phyloP scores from a whole-genome alignment of 2,888 invertebrate genomes.

The Erannis defoliaria region DNA sequence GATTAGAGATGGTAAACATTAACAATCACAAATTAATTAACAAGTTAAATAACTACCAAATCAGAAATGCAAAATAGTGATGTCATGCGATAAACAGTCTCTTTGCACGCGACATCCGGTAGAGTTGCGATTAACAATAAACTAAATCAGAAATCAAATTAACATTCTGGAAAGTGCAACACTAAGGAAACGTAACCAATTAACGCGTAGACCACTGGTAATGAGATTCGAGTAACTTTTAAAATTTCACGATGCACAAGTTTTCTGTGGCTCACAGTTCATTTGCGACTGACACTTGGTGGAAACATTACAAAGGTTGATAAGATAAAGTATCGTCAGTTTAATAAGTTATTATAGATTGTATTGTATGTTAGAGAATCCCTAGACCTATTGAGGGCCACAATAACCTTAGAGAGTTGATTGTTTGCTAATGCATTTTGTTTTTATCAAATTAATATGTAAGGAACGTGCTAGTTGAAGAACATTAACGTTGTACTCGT shows the following conservation, averaged over 20 bases:
- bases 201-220: slow-evolving; percentile 34
- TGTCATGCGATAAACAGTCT: slow-evolving; percentile 55
- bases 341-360: slow-evolving; percentile 69
- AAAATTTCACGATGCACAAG: slow-evolving; percentile 40
- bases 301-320: slow-evolving; percentile 68
- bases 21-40: slow-evolving; percentile 31
- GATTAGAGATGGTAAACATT: slow-evolving; percentile 9
- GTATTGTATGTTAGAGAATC: slow-evolving; percentile 50
- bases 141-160: slow-evolving; percentile 44
- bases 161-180: slow-evolving; percentile 41
- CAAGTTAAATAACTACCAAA: slow-evolving; percentile 48
- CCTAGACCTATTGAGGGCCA: slow-evolving; percentile 50
- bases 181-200: slow-evolving; percentile 53
- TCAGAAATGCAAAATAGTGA: slow-evolving; percentile 52
- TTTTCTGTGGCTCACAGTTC: slow-evolving; percentile 47
- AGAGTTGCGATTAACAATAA: slow-evolving; percentile 44
- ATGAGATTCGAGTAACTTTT: slow-evolving; percentile 32
- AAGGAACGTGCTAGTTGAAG: slow-evolving; percentile 50
- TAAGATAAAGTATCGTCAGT: slow-evolving; percentile 75
- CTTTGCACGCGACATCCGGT: slow-evolving; percentile 57
- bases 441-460: slow-evolving; percentile 52
- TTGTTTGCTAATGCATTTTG: slow-evolving; percentile 59
- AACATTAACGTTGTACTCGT: slow-evolving; percentile 35
- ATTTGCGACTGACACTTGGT: slow-evolving; percentile 57
- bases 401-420: slow-evolving; percentile 50